phyloP scores from a whole-genome alignment of 2,888 invertebrate species.

The Sminthurinus aureus region DNA sequence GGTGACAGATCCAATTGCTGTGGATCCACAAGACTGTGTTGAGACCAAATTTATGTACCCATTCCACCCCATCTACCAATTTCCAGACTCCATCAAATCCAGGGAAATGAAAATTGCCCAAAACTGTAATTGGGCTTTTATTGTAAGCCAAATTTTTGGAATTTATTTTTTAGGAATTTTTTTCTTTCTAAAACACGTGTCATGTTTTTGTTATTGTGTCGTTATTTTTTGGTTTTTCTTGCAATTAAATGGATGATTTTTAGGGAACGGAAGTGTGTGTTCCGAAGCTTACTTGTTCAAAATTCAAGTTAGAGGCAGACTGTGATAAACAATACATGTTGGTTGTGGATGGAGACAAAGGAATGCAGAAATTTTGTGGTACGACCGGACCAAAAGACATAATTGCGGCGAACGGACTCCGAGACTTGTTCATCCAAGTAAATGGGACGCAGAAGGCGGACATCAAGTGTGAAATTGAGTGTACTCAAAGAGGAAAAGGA shows the following conservation, averaged over 20 bases:
- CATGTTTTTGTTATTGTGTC: neutral
- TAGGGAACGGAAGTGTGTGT: slow-evolving; percentile 56
- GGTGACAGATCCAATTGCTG: slow-evolving; percentile 9
- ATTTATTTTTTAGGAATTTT: neutral
- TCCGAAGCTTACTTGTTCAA: slow-evolving; percentile 47
- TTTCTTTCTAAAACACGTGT: neutral
- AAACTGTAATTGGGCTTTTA: slow-evolving; percentile 46
- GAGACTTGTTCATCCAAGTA: slow-evolving; percentile 52
- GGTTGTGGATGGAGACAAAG: slow-evolving; percentile 50
- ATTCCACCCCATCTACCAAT: neutral
- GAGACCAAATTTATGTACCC: slow-evolving; percentile 27
- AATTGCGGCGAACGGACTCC: slow-evolving; percentile 44
- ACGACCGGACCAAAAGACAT: slow-evolving; percentile 36
- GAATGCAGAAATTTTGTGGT: slow-evolving; percentile 48
- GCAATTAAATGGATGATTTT: neutral
- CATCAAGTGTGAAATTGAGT: slow-evolving; percentile 49
- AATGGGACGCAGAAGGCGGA: slow-evolving; percentile 31
- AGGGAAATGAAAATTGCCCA: neutral
- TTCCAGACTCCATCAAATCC: neutral
- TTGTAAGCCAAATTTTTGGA: slow-evolving; percentile 32
- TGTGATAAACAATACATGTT: slow-evolving; percentile 39
- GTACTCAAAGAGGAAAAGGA: slow-evolving; percentile 47
- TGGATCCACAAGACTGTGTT: slow-evolving; percentile 33
- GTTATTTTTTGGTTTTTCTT: neutral
- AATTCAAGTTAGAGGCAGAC: slow-evolving; percentile 22